Base-by-base conservation (phyloP, 2,888 invertebrate species). In the Perithous albicinctus region DNA sequence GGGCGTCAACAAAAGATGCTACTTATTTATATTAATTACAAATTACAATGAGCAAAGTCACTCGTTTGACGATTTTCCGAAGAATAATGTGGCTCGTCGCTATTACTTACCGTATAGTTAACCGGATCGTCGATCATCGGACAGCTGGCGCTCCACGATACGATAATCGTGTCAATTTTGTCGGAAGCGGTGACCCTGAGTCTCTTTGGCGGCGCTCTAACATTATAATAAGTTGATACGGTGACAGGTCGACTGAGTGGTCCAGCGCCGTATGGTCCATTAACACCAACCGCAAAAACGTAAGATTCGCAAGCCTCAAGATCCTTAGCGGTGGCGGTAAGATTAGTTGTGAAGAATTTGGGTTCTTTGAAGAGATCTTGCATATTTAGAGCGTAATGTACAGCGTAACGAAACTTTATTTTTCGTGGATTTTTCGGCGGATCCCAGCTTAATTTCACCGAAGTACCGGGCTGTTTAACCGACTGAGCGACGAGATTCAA, bases 131-230 rank as follows among this genome's bases (percentile, higher is more conserved):
- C 91, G 43, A 94, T 90, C 6, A 92, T 91, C 0, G 94, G 94
- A 91, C 97, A 97, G 73, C 95, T 96, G 0, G 97, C 95, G 51
- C 94, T 94, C 97, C 97, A 97, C 15, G 94, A 92, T 0, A 97
- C 94, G 26, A 93, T 93, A 93, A 97, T 94, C 18, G 93, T 90
- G 18, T 93, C 91, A 5, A 92, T 92, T 81, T 91, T 88, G 15
- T 91, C 87, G 66, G 92, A 89, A 6, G 91, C 86, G 1, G 85
- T 90, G 5, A 95, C 95, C 15, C 91, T 93, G 1, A 97, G 90
- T 81, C 95, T 94, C 89, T 95, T 96, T 0, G 97, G 96, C 0
- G 97, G 95, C 29, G 96, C 96, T 81, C 94, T 94, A 43, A 86
- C 86, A 88, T 96, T 95, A 86, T 95, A 95, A 76, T 94, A 93